Conservation (phyloP, 2,797 vertebrate species). For the Hybognathus amarus region DNA sequence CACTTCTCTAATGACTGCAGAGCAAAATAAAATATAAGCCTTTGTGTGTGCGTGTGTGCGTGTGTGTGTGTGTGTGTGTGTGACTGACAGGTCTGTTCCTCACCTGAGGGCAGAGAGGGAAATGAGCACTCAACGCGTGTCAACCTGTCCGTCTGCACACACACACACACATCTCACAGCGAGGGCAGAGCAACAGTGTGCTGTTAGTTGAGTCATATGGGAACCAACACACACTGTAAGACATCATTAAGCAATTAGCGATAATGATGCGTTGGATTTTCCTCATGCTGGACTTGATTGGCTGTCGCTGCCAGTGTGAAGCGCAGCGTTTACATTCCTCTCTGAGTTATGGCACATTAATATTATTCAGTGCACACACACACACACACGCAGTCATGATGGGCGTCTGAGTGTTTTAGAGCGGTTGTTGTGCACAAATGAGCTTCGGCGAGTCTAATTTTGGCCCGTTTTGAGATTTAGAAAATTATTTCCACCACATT, state of each 20-base stretch:
- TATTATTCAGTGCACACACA: not conserved
- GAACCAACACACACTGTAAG: slow-evolving; percentile 39
- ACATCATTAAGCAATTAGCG: slow-evolving; percentile 49
- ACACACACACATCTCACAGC: slow-evolving; percentile 13
- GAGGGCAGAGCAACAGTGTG: slow-evolving; percentile 28
- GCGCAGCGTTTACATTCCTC: not conserved
- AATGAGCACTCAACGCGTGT: slow-evolving; percentile 64
- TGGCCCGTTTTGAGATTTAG: not conserved
- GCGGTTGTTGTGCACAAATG: not conserved
- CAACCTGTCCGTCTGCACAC: slow-evolving; percentile 57
- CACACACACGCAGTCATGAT: not conserved
- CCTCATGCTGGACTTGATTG: slow-evolving; percentile 15
- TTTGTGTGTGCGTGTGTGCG: slow-evolving; percentile 47
- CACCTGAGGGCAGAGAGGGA: slow-evolving; percentile 63
- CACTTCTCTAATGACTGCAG: slow-evolving; percentile 76
- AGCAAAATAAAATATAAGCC: slow-evolving; percentile 64
- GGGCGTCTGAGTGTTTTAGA: not conserved
- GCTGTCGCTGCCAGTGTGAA: slow-evolving; percentile 9
- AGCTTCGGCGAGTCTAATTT: not conserved
- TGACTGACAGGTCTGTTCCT: slow-evolving; percentile 71
- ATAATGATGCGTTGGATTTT: slow-evolving; percentile 34
- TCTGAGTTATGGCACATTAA: slow-evolving; percentile 19
- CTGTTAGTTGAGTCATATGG: slow-evolving; percentile 43
- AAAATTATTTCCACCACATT: not conserved
- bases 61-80: slow-evolving; percentile 56